Percentiles rank a stretch among this genome's conserved stretches.
These are phyloP conservation scores for Amphipoea oculea DNA, from an alignment of 2,888 invertebrate genomes.

Conservation along the genomic window DNA sequence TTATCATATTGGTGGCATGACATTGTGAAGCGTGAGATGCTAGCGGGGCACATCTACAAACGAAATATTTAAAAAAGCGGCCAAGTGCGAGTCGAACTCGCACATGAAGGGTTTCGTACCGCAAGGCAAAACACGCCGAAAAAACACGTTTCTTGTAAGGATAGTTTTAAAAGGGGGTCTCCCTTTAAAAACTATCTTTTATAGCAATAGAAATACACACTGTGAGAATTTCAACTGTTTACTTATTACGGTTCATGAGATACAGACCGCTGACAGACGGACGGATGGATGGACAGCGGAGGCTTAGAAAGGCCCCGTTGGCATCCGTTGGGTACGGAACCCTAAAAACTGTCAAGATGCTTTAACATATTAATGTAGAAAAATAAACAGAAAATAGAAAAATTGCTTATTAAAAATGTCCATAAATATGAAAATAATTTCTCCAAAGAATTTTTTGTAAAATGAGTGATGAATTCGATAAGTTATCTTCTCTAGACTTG, in stretches of 20 bases:
- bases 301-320: background rate
- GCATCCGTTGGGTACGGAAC: background rate
- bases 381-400: conserved; percentile 11
- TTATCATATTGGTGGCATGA: background rate
- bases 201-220: background rate
- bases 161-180: too few species aligned
- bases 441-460: background rate
- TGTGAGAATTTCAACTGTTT: background rate
- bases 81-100: too few species aligned
- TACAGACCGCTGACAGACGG: background rate
- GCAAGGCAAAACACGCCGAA: background rate
- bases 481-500: conserved; percentile 16
- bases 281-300: background rate
- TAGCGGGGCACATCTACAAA: background rate
- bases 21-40: background rate
- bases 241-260: background rate
- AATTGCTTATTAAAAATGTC: background rate
- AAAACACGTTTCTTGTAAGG: background rate
- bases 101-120: too few species aligned
- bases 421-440: background rate
- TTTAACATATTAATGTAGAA: background rate
- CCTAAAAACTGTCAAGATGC: background rate
- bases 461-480: conserved; percentile 21
- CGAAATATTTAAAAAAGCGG: background rate
- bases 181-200: background rate